Conservation (phyloP, 2,797 vertebrate genomes). For the Aldrovandia affinis region DNA sequence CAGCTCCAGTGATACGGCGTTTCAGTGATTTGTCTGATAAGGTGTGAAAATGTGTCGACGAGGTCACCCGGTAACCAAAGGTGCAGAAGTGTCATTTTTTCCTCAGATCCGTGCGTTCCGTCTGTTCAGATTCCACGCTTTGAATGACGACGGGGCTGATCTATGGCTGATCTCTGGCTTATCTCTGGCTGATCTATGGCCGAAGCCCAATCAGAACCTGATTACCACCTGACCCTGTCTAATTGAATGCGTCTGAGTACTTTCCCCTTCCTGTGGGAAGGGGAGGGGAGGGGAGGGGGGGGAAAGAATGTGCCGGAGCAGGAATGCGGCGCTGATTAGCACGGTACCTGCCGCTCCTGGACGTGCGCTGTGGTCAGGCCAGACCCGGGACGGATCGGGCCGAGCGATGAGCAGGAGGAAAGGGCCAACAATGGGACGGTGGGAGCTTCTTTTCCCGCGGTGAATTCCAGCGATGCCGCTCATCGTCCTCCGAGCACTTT, state of each 20-base stretch:
- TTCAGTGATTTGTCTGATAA: not conserved
- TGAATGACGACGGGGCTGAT: not conserved
- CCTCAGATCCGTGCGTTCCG: not conserved
- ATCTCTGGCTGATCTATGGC: too few species aligned
- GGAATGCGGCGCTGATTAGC: constrained; percentile 74
- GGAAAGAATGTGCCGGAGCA: constrained; percentile 67
- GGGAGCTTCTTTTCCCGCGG: constrained; percentile 95
- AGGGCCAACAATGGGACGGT: constrained; percentile 97
- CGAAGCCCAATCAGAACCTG: constrained; percentile 1
- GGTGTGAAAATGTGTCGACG: not conserved
- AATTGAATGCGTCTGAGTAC: constrained; percentile 26
- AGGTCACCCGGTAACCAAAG: not conserved
- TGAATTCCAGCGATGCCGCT: constrained; percentile 86
- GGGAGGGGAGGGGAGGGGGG: not conserved
- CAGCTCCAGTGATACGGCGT: not conserved
- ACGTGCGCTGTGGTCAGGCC: constrained; percentile 54
- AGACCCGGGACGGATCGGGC: constrained; percentile 37
- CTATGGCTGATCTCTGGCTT: too few species aligned
- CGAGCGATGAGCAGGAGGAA: constrained; percentile 91
- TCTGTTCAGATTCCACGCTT: not conserved
- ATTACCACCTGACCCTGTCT: constrained; percentile 32
- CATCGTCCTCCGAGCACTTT: constrained; percentile 83
- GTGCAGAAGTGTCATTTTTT: not conserved
- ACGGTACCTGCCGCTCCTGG: constrained; percentile 73
- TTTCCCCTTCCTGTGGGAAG: constrained; percentile 29